Evolutionary conservation across 2,888 invertebrate genomes (phyloP), one percentile per base, ranked within the genome.

Genomic region (Leptothorax acervorum): DNA sequence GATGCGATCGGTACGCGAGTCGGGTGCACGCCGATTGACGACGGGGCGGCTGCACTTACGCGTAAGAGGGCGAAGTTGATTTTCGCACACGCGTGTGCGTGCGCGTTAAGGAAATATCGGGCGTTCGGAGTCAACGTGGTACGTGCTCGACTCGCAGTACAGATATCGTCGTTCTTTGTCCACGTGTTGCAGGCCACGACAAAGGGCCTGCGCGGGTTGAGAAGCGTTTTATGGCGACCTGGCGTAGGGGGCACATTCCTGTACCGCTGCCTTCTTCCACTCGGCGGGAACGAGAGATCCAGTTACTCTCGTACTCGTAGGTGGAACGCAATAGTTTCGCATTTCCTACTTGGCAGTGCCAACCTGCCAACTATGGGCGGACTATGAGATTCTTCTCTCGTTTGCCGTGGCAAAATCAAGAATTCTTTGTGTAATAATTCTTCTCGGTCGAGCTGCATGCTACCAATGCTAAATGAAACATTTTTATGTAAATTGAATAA

Each of bases 291-390:
- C 68, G 75, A 76, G 85, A 86, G 87, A 88, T 88, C 87, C 86
- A 88, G 84, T 90, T 90, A 90, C 35, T 35, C 35, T 35, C 35
- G 6, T 35, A 35, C 84, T 90, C 84, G 86, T 90, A 85, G 90
- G 84, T 83, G 86, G 85, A 84, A 82, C 84, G 84, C 82, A 86
- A 88, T 86, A 90, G 86, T 86, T 89, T 85, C 48, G 79, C 74
- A 51, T 76, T 75, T 86, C 70, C 82, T 79, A 74, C 68, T 53
- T 55, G 75, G 66, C 82, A 65, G n/a, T 31, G 48, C 28, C 60
- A 4, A 42, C 18, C 11, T 31, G 48, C 28, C 60, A 4, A 42
- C 18, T 11, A 71, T 23, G 71, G 45, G 35, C 23, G 66, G 35
- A 55, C 70, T 45, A 70, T 53, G 78, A 45, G 51, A 42, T 35